A percentile compares a stretch with the other conserved stretches of the same genome.
Evolutionary conservation across 2,113 vertebrate species (phyloP).

Genomic region (Cheilinus undulatus): DNA sequence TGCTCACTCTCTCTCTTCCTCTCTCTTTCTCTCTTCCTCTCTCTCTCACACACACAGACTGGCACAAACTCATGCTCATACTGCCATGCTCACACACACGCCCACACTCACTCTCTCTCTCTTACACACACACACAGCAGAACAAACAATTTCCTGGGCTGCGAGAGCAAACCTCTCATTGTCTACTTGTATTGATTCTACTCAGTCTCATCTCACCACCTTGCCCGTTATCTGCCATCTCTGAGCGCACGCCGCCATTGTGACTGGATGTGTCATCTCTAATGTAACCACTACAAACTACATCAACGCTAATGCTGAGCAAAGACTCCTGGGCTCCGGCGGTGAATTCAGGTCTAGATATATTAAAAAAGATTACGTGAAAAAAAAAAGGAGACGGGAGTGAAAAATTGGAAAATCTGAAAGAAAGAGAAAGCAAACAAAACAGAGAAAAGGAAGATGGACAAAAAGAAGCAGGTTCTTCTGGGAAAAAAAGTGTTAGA

Average conservation of each 20-base stretch:
- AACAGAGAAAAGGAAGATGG: slow-evolving; percentile 52
- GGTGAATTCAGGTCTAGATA: slow-evolving; percentile 50
- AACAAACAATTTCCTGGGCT: slow-evolving; percentile 80
- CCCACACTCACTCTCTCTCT: slow-evolving; percentile 4
- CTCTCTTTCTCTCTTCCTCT: slow-evolving; percentile 15
- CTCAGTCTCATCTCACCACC: slow-evolving; percentile 73
- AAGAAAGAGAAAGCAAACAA: slow-evolving; percentile 58
- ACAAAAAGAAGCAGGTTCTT: slow-evolving; percentile 45
- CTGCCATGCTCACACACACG: slow-evolving; percentile 33
- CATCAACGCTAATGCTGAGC: slow-evolving; percentile 55
- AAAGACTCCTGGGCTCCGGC: slow-evolving; percentile 32
- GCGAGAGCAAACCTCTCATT: slow-evolving; percentile 78
- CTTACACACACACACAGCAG: slow-evolving; percentile 42
- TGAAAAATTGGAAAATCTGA: slow-evolving; percentile 46
- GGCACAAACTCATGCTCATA: slow-evolving; percentile 51
- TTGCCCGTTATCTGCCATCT: slow-evolving; percentile 72
- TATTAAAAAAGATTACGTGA: slow-evolving; percentile 64
- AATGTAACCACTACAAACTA: slow-evolving; percentile 63
- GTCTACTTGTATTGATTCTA: slow-evolving; percentile 80
- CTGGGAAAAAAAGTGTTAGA: slow-evolving; percentile 56
- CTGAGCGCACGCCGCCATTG: slow-evolving; percentile 62
- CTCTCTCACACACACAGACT: slow-evolving; percentile 30
- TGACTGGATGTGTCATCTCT: slow-evolving; percentile 65
- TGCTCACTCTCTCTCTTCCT: slow-evolving; percentile 49
- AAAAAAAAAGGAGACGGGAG: slow-evolving; percentile 22